Evolutionary conservation across 2,113 vertebrate species (phyloP), one percentile per base, ranked within the genome.

Genomic region (Mesembrinibis cayennensis): DNA sequence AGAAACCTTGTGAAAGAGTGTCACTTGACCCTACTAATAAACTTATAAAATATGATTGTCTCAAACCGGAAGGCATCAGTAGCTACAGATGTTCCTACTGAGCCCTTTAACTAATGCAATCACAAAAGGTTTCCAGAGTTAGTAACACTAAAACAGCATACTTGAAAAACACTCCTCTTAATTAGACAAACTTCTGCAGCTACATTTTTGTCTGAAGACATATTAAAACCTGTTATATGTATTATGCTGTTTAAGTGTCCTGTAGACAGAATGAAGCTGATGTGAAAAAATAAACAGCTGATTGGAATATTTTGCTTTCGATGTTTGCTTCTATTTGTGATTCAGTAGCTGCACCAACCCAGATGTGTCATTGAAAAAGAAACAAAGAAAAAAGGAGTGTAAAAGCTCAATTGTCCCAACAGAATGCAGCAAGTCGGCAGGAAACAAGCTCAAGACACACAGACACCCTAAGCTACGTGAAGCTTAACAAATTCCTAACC

Each of bases 361-460:
- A 65, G 47, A 89, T 70, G 79, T 76, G 87, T 72, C 58, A 93
- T 14, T 94, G 80, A 80, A 72, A 90, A 30, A 92, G 70, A 95
- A 97, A 67, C 71, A 93, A 82, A 78, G 32, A 4, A 84, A 83
- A 86, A 74, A 71, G 7, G 6, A 88, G 19, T 26, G 25, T 15
- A 79, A 92, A 81, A 65, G 50, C 32, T 96, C 81, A 62, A 95
- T 65, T 96, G 82, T 94, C 74, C 69, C 49, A 61, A 78, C 1
- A 65, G 92, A 95, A 97, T 74, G 56, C 53, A 93, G 70, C 19
- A 62, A 71, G 49, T 7, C 76, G 77, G 65, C 93, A 97, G 79
- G 66, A 79, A 58, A 87, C 34, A 76, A 87, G 77, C 71, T 81
- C 56, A 73, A 89, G 45, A 78, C 52, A 59, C 47, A 70, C 4